phyloP scores from a whole-genome alignment of 2,113 vertebrate species.

The Peromyscus californicus region DNA sequence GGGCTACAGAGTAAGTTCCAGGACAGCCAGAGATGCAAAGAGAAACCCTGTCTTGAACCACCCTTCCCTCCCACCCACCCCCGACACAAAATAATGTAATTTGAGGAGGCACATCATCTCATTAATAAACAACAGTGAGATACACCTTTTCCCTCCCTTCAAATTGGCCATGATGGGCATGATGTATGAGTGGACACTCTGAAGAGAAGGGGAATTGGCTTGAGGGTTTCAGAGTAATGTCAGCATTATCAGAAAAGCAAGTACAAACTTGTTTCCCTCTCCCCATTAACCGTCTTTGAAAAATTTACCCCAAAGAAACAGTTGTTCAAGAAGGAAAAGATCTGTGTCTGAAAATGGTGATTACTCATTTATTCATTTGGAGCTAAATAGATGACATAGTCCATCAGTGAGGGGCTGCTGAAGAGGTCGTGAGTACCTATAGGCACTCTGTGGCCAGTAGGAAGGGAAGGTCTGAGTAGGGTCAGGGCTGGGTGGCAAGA shows the following conservation, averaged over 20 bases:
- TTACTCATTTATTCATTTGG: neutral
- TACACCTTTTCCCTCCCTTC: neutral
- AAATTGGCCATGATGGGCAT: neutral
- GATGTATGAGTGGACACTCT: neutral
- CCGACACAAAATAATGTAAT: neutral
- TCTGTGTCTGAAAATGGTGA: neutral
- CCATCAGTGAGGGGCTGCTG: neutral
- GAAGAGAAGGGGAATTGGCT: neutral
- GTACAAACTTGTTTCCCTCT: neutral
- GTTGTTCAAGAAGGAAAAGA: neutral
- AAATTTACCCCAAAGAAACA: slow-evolving; percentile 19
- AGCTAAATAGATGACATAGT: neutral
- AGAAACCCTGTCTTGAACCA: neutral
- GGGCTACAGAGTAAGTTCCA: neutral
- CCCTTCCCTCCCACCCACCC: too few species aligned
- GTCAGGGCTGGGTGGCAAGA: neutral
- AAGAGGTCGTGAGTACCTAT: neutral
- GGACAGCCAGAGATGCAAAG: neutral
- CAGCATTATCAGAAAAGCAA: neutral
- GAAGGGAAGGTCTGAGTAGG: neutral
- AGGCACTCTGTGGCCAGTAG: neutral
- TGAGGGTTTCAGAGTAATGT: neutral
- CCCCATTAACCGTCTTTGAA: neutral
- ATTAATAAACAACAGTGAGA: neutral
- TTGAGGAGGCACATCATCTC: neutral